Evolutionary conservation across 2,888 invertebrate species (phyloP).

Genomic region (Andrena bucephala): DNA sequence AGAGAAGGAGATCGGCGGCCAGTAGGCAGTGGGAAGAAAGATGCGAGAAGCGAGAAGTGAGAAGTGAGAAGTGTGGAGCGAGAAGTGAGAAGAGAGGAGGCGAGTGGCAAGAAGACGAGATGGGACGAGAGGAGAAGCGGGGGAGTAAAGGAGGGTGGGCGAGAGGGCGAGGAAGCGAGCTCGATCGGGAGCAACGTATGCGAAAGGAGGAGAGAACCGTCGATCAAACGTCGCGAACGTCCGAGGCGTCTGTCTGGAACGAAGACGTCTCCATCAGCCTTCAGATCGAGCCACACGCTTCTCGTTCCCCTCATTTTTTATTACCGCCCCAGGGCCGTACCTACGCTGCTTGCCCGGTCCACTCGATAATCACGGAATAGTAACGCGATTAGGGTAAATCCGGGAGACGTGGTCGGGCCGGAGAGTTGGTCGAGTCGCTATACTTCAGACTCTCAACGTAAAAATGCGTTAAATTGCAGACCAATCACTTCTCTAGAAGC

Average conservation of each 20-base stretch:
- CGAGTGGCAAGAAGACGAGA: constrained; percentile 31
- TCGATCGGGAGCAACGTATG: constrained; percentile 61
- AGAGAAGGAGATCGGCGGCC: neutral
- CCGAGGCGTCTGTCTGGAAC: constrained; percentile 76
- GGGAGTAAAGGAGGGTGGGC: constrained; percentile 3
- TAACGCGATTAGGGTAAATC: neutral
- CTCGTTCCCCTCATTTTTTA: constrained; percentile 75
- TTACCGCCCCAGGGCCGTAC: constrained; percentile 71
- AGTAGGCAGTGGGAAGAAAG: neutral
- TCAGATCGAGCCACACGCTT: constrained; percentile 74
- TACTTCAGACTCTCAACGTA: no score
- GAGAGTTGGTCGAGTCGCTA: no score
- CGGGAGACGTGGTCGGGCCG: no score
- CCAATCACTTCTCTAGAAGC: no score
- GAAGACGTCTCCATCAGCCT: constrained; percentile 81
- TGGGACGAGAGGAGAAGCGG: constrained; percentile 10
- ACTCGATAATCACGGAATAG: constrained; percentile 17
- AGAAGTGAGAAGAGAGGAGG: constrained; percentile 18
- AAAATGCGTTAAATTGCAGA: no score
- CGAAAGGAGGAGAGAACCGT: constrained; percentile 73
- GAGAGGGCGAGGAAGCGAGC: constrained; percentile 40
- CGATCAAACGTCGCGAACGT: constrained; percentile 78
- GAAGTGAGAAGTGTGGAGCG: constrained; percentile 27
- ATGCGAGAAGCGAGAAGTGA: constrained; percentile 9
- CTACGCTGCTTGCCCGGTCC: constrained; percentile 43